Percentiles rank a stretch among this genome's conserved stretches.
Conservation (phyloP, 2,797 vertebrate species). For the Australoheros facetus region DNA sequence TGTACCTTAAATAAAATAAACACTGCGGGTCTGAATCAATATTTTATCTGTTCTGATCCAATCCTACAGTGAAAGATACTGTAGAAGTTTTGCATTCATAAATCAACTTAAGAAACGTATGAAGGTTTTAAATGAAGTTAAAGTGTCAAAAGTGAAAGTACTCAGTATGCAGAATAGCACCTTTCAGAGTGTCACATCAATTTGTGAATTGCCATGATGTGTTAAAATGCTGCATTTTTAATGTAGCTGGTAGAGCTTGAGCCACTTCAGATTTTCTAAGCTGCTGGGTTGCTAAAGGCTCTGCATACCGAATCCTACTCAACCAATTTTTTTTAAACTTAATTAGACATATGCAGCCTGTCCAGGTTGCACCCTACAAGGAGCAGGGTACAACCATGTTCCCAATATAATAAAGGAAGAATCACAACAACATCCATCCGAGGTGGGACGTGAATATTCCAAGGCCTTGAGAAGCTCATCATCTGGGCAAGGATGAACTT, state of each 20-base stretch:
- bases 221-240: background rate
- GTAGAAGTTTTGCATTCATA: background rate
- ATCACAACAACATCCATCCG: background rate
- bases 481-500: background rate
- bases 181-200: background rate
- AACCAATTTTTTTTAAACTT: background rate
- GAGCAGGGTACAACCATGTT: background rate
- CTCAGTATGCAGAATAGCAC: background rate
- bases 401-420: background rate
- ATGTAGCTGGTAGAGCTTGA: background rate
- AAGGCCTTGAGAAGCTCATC: background rate
- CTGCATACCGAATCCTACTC: background rate
- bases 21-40: background rate
- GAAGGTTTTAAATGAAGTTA: background rate
- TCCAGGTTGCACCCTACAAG: no score
- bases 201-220: background rate
- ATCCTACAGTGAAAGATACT: background rate
- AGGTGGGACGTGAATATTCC: background rate
- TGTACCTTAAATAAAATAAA: background rate
- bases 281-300: background rate
- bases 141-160: background rate
- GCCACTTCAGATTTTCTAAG: background rate
- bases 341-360: no score
- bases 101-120: background rate
- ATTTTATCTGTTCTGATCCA: background rate